Percentiles rank a stretch among this genome's conserved stretches.
Conservation (phyloP, 2,113 vertebrate genomes). For the Desmodus rotundus region DNA sequence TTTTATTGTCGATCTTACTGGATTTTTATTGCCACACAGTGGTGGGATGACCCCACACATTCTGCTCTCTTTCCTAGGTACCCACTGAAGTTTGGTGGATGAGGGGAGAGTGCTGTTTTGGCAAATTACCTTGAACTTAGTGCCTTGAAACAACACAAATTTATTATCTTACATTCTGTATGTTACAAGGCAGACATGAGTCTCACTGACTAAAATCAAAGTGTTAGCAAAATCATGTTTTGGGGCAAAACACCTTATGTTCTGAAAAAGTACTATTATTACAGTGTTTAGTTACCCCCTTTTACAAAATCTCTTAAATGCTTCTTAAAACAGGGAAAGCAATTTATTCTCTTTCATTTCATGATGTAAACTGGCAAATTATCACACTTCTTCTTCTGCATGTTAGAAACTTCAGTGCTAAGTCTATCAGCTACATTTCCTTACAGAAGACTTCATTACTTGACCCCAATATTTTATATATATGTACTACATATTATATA, state of each 20-base stretch:
- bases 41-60: not conserved
- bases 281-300: not conserved
- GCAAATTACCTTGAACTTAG: not conserved
- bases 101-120: not conserved
- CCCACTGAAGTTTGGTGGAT: not conserved
- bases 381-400: not conserved
- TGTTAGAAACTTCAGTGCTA: not conserved
- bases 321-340: not conserved
- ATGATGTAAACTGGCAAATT: not conserved
- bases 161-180: not conserved
- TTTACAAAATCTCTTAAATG: not conserved
- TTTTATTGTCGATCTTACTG: conserved; percentile 16
- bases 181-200: not conserved
- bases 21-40: not conserved
- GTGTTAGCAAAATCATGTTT: not conserved
- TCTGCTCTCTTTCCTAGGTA: not conserved
- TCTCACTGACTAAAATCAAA: not conserved
- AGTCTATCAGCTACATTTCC: not conserved
- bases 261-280: not conserved
- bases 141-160: not conserved
- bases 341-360: not conserved
- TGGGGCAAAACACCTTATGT: not conserved
- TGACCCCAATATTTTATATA: not conserved
- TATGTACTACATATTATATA: not conserved
- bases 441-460: not conserved